These are phyloP conservation scores for Heliangelus exortis DNA, from an alignment of 2,797 vertebrate species.

Conservation along the genomic window DNA sequence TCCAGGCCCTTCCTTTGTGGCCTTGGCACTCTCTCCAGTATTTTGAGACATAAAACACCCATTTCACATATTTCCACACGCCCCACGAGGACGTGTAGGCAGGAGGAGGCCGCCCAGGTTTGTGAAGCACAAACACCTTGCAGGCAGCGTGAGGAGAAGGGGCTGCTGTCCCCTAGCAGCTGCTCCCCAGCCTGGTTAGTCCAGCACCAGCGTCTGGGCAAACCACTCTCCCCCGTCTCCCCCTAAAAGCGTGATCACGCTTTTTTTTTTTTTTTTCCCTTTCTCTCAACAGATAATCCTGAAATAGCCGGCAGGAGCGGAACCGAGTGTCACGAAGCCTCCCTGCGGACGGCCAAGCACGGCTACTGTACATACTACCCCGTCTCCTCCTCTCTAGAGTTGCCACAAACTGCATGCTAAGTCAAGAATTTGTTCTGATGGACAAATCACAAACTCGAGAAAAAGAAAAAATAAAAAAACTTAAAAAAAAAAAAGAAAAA, in stretches of 20 bases:
- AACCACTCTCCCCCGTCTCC: neutral
- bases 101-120: neutral
- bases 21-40: neutral
- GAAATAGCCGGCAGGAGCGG: conserved; percentile 91
- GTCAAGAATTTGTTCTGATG: conserved; percentile 84
- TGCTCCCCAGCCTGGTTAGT: neutral
- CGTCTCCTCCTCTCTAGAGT: conserved; percentile 91
- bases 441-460: conserved; percentile 83
- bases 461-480: too few species aligned
- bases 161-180: neutral
- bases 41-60: neutral
- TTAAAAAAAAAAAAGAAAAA: too few species aligned
- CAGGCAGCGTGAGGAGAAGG: neutral
- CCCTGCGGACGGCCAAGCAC: conserved; percentile 89
- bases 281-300: conserved; percentile 94
- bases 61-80: rapidly evolving
- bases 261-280: conserved; percentile 10
- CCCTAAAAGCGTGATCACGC: neutral
- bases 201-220: rapidly evolving
- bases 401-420: conserved; percentile 99
- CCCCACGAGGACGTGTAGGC: rapidly evolving
- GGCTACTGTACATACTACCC: conserved; percentile 98
- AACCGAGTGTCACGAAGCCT: conserved; percentile 89
- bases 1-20: neutral
- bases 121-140: rapidly evolving